These are phyloP conservation scores for Coelopa pilipes DNA, from an alignment of 2,888 invertebrate species.

Conservation along the genomic window DNA sequence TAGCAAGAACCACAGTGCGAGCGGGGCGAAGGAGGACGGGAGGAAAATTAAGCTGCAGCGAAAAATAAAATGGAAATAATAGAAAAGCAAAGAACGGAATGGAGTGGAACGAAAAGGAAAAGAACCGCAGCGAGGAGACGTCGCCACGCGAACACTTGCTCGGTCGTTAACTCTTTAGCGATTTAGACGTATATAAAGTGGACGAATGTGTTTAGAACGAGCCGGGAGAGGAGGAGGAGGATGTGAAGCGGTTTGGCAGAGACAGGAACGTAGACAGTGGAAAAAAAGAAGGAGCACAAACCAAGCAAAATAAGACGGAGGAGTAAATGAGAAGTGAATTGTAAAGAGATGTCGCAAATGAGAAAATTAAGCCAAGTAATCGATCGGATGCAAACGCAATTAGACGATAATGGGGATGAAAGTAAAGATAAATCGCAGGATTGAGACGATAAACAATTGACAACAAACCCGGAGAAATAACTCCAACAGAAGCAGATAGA, in stretches of 20 bases:
- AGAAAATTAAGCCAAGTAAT: too few relatives aligned
- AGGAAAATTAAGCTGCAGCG: constrained; percentile 27
- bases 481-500: too few relatives aligned
- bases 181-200: constrained; percentile 30
- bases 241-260: not conserved
- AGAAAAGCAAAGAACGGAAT: constrained; percentile 31
- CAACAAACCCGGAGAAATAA: too few relatives aligned
- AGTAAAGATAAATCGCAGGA: too few relatives aligned
- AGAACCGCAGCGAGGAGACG: constrained; percentile 12
- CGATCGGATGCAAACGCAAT: too few relatives aligned
- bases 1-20: constrained; percentile 22
- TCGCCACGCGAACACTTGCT: constrained; percentile 42
- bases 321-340: too few relatives aligned
- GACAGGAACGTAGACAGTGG: not conserved
- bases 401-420: too few relatives aligned
- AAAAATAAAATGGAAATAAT: not conserved
- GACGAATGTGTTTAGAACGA: constrained; percentile 11
- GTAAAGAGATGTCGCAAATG: too few relatives aligned
- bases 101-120: too few relatives aligned
- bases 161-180: constrained; percentile 48
- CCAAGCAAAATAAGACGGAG: too few relatives aligned
- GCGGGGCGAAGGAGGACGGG: constrained; percentile 22
- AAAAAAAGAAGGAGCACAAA: not conserved
- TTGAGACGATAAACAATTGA: too few relatives aligned
- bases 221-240: not conserved